phyloP scores from a whole-genome alignment of 2,888 invertebrate genomes.

The Apocheima hispidaria region DNA sequence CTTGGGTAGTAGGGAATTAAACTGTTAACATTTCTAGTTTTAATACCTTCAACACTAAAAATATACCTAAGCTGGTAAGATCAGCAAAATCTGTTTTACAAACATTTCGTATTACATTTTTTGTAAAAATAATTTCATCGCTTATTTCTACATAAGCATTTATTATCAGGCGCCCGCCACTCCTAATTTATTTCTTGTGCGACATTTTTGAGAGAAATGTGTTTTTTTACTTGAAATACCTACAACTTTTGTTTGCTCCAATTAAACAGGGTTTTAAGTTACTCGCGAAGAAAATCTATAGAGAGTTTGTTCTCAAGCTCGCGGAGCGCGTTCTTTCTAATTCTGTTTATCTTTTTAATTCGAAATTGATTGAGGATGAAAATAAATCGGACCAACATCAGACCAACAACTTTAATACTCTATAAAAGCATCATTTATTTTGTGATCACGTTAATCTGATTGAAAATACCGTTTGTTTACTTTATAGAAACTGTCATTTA shows the following conservation, averaged over 20 bases:
- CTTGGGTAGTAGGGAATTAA: no score
- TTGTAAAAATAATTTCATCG: conserved; percentile 4
- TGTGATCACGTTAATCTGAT: conserved; percentile 4
- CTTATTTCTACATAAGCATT: background rate
- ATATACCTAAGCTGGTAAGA: background rate
- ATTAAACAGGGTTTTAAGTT: conserved; percentile 25
- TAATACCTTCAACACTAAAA: background rate
- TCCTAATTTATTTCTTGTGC: conserved; percentile 19
- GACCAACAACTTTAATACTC: background rate
- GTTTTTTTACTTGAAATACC: conserved; percentile 5
- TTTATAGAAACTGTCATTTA: background rate
- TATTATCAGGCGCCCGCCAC: conserved; percentile 5
- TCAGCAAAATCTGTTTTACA: background rate
- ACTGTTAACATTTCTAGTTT: no score
- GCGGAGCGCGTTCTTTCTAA: conserved; percentile 14
- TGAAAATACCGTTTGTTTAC: conserved; percentile 1
- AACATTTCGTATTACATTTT: background rate
- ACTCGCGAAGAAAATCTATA: conserved; percentile 17
- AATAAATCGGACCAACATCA: conserved; percentile 14
- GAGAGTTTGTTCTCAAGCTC: conserved; percentile 8
- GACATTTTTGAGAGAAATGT: conserved; percentile 12
- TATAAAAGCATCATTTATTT: conserved; percentile 15
- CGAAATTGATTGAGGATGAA: conserved; percentile 27
- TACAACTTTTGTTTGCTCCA: conserved; percentile 24
- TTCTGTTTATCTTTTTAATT: conserved; percentile 30